Evolutionary conservation across 1,140 invertebrate species (phyloP), one percentile per base, ranked within the genome.

Genomic region (Chlorops oryzae): DNA sequence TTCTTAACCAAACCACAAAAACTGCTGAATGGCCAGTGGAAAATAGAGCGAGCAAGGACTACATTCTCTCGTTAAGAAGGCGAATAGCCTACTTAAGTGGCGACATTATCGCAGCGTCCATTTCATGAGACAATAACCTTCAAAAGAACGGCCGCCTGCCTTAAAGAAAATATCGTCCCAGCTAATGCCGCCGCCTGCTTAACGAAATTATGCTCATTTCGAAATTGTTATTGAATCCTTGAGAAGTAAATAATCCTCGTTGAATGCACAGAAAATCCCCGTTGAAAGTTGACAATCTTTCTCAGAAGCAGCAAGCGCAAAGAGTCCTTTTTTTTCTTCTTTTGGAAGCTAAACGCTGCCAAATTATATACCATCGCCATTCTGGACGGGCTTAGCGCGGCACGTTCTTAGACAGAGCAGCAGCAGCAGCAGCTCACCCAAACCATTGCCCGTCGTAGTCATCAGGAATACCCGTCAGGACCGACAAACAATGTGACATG

Each of bases 161-260:
- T 28, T 23, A 28, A 32, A 10, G 28, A 32, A 9, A 32, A 10
- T 32, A 32, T 32, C 28, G 9, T 32, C 12, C 23, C 12, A 43
- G 43, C 37, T 15, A 50, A 15, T n/a, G n/a, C n/a, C n/a, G 41
- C 39, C 51, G 50, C 49, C 56, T 54, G 58, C 55, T 47, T 55
- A 50, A 44, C 54, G 54, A 62, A 64, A 64, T 64, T 51, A 55
- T 55, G 52, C 53, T 61, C 62, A 65, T 65, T 61, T 65, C 56
- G 54, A 65, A 65, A 61, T 62, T 55, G 56, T 61, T 65, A 65
- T 65, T 65, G 62, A 65, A 65, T 65, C 58, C 65, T 62, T 52
- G 44, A 47, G 40, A 56, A 61, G 60, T 62, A 62, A 59, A 62
- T 65, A 65, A 65, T 65, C 63, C 63, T 54, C 55, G 58, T 59